Conservation (phyloP, 2,888 invertebrate species). For the Prenolepis imparis region DNA sequence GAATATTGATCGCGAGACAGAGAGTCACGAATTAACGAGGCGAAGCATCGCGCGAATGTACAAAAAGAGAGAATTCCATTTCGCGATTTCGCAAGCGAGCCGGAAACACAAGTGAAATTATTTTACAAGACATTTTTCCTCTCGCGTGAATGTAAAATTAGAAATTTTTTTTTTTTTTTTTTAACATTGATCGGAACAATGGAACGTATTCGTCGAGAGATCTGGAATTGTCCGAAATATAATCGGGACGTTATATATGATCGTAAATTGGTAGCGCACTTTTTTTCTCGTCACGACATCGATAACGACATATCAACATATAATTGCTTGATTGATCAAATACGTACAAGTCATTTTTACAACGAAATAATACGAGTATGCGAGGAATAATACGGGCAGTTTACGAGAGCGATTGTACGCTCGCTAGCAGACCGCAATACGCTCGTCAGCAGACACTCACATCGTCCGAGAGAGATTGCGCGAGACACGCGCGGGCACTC, state of each 20-base stretch:
- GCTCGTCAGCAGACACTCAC: background rate
- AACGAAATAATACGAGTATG: background rate
- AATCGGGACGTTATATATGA: background rate
- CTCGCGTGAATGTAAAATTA: conserved; percentile 8
- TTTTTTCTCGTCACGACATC: background rate
- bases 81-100: conserved; percentile 8
- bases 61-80: background rate
- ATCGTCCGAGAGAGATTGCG: conserved; percentile 1
- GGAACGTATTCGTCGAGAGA: background rate
- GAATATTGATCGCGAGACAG: conserved; percentile 71
- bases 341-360: background rate
- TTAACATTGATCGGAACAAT: conserved; percentile 23
- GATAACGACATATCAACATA: background rate
- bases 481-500: background rate
- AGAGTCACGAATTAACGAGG: conserved; percentile 42
- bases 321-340: conserved; percentile 36
- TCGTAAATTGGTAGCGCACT: conserved; percentile 29
- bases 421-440: background rate
- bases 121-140: conserved; percentile 25
- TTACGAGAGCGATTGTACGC: background rate
- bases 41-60: background rate
- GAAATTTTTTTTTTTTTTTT: conserved; percentile 20
- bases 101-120: conserved; percentile 14
- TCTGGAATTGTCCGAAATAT: conserved; percentile 14
- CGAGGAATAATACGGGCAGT: background rate